These are phyloP conservation scores for Pharmacophagus antenor DNA, from an alignment of 2,888 invertebrate species.

Conservation along the genomic window DNA sequence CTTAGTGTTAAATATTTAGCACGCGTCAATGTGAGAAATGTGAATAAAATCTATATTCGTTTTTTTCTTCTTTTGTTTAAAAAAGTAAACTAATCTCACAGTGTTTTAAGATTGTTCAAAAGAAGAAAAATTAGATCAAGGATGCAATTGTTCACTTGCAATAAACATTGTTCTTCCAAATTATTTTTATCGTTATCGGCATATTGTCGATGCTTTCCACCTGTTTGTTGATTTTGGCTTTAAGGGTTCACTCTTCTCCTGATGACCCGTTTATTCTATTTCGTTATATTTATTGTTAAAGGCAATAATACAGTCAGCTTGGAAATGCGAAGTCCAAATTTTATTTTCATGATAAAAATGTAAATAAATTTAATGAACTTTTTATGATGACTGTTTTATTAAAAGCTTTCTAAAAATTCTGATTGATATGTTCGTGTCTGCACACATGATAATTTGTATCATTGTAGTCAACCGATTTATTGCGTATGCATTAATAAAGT, in stretches of 20 bases:
- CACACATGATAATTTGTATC: neutral
- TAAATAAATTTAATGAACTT: too few relatives aligned
- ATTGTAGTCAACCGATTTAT: neutral
- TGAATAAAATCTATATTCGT: slow-evolving; percentile 16
- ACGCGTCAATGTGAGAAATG: slow-evolving; percentile 14
- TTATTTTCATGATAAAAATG: too few relatives aligned
- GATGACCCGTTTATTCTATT: neutral
- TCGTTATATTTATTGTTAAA: neutral
- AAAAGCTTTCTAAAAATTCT: neutral
- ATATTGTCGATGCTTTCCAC: slow-evolving; percentile 27
- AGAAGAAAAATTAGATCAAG: slow-evolving; percentile 56
- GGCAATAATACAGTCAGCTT: too few relatives aligned
- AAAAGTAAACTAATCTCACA: slow-evolving; percentile 20
- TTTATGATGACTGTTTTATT: too few relatives aligned
- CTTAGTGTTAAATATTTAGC: slow-evolving; percentile 19
- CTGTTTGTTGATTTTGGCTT: slow-evolving; percentile 22
- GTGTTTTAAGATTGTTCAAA: slow-evolving; percentile 30
- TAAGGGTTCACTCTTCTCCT: neutral
- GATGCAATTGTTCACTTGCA: slow-evolving; percentile 43
- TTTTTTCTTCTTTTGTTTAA: slow-evolving; percentile 21
- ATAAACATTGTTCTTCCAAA: slow-evolving; percentile 45
- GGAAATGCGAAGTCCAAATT: too few relatives aligned
- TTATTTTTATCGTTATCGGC: slow-evolving; percentile 55
- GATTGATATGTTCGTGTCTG: neutral
- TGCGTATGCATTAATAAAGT: slow-evolving; percentile 1